Conservation (phyloP, 2,113 vertebrate species). For the Microtus richardsoni region DNA sequence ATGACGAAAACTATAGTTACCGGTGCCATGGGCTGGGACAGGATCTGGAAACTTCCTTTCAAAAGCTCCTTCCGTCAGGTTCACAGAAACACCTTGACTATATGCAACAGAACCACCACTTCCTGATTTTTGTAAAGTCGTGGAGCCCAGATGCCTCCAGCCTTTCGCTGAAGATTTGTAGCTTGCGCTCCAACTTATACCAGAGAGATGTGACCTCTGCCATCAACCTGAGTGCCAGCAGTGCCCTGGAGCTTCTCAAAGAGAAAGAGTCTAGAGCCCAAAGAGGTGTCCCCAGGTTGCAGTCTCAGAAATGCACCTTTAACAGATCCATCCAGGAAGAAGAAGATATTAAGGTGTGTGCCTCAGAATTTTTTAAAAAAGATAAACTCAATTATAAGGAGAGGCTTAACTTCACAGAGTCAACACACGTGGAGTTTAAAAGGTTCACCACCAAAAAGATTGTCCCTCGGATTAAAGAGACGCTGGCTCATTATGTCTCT, state of each 20-base stretch:
- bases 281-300: not conserved
- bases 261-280: constrained; percentile 16
- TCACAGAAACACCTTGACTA: constrained; percentile 59
- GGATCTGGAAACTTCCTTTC: constrained; percentile 76
- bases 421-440: constrained; percentile 77
- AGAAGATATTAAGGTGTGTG: not conserved
- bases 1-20: constrained; percentile 61
- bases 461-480: constrained; percentile 66
- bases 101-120: constrained; percentile 26
- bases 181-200: constrained; percentile 72
- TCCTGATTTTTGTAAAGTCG: constrained; percentile 82
- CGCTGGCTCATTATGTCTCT: constrained; percentile 75
- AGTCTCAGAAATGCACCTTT: not conserved
- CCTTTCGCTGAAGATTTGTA: constrained; percentile 38
- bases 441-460: constrained; percentile 70
- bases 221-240: not conserved
- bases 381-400: constrained; percentile 55
- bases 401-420: constrained; percentile 79
- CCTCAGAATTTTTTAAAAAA: constrained; percentile 66
- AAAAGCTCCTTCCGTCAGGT: constrained; percentile 28
- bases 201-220: constrained; percentile 17
- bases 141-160: constrained; percentile 63
- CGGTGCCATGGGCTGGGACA: constrained; percentile 58
- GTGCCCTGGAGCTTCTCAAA: constrained; percentile 50
- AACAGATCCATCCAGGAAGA: constrained; percentile 48